These are phyloP conservation scores for Eunapius fragilis DNA, from an alignment of 37 sponge, comb jelly and placozoan species.

Conservation along the genomic window DNA sequence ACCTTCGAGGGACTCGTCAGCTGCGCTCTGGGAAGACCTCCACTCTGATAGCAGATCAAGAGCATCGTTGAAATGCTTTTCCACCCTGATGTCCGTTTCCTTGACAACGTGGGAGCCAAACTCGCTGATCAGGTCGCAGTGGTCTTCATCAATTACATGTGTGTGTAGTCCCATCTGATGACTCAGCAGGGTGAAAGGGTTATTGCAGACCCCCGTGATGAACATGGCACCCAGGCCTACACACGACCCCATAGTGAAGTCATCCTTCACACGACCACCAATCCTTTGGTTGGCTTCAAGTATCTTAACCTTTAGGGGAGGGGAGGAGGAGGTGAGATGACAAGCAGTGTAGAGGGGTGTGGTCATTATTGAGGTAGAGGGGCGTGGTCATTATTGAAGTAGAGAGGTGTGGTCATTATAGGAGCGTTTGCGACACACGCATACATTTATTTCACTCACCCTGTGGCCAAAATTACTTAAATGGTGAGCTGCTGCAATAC, in stretches of 20 bases:
- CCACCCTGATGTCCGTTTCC: constrained; percentile 59
- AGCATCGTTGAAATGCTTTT: constrained; percentile 72
- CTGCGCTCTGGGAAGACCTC: constrained; percentile 28
- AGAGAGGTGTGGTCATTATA: no score
- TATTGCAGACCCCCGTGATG: constrained; percentile 82
- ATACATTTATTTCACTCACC: constrained; percentile 21
- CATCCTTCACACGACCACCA: constrained; percentile 82
- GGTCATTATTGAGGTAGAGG: no score
- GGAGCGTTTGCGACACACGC: no score
- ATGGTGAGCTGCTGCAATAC: constrained; percentile 79
- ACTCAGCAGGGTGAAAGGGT: constrained; percentile 76
- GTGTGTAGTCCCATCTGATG: constrained; percentile 64
- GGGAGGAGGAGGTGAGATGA: background rate
- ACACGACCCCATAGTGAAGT: constrained; percentile 61
- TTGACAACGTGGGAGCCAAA: constrained; percentile 25
- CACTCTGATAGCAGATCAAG: constrained; percentile 84
- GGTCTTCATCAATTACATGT: constrained; percentile 59
- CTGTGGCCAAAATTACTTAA: constrained; percentile 76
- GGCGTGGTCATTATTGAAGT: no score
- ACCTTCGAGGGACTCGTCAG: constrained; percentile 65
- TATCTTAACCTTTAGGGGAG: constrained; percentile 57
- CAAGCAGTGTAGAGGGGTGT: background rate
- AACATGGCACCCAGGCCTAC: constrained; percentile 86
- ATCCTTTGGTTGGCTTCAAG: constrained; percentile 70
- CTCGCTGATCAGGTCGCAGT: constrained; percentile 79